Evolutionary conservation across 2,113 vertebrate species (phyloP).

Genomic region (Gymnocephalus cernua): DNA sequence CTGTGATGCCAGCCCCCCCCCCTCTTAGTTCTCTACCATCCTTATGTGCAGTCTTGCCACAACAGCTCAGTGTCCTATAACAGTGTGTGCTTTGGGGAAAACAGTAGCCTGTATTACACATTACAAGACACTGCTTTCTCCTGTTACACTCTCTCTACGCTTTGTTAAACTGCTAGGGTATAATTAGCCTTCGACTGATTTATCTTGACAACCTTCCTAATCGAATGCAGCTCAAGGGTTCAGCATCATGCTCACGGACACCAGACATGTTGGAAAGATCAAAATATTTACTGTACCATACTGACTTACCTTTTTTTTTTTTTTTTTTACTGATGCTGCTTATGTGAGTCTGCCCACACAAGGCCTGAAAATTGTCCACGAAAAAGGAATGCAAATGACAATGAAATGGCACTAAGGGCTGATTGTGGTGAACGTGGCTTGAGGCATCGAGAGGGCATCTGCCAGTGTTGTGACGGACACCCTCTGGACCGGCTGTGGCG

Average conservation of each 20-base stretch:
- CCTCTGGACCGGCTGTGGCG: conserved; percentile 45
- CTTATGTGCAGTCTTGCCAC: conserved; percentile 21
- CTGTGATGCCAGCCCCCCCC: conserved; percentile 14
- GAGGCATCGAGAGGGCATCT: conserved; percentile 60
- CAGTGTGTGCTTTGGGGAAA: conserved; percentile 41
- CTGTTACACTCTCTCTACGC: background rate
- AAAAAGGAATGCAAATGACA: conserved; percentile 47
- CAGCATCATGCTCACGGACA: background rate
- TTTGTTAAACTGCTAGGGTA: background rate
- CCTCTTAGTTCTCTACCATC: background rate
- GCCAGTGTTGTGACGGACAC: conserved; percentile 68
- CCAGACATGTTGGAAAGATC: background rate
- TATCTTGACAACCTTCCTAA: too few relatives aligned
- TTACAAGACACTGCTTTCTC: conserved; percentile 5
- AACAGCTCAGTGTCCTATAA: conserved; percentile 49
- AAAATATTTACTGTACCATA: background rate
- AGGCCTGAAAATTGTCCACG: conserved; percentile 1
- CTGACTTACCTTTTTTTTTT: background rate
- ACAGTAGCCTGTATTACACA: conserved; percentile 22
- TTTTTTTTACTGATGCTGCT: conserved; percentile 9
- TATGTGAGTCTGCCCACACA: background rate
- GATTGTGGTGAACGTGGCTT: conserved; percentile 66
- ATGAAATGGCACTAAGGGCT: conserved; percentile 48
- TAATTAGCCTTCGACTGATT: background rate
- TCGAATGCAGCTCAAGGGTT: background rate